These are phyloP conservation scores for Carabus problematicus DNA, from an alignment of 2,888 invertebrate genomes.

Conservation along the genomic window DNA sequence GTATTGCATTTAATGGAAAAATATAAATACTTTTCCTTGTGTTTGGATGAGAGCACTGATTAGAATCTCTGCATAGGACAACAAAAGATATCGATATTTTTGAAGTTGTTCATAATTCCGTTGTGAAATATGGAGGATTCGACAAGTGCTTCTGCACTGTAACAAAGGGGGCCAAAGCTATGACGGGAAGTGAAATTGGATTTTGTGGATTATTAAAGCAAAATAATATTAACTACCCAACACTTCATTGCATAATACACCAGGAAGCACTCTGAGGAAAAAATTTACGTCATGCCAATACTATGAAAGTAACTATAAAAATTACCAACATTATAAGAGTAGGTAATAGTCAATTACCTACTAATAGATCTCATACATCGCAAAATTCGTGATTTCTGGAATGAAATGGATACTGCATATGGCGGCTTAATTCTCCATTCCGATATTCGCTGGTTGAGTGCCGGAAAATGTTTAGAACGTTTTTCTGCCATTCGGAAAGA, in stretches of 20 bases:
- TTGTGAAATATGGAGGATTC: constrained; percentile 28
- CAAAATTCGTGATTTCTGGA: constrained; percentile 29
- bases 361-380: constrained; percentile 27
- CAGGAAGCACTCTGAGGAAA: constrained; percentile 10
- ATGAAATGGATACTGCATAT: constrained; percentile 19
- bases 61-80: constrained; percentile 21
- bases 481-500: constrained; percentile 28
- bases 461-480: constrained; percentile 21
- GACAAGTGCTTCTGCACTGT: constrained; percentile 37
- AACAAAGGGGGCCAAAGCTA: constrained; percentile 33
- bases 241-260: constrained; percentile 5
- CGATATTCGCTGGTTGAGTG: constrained; percentile 14
- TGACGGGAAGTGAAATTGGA: constrained; percentile 8
- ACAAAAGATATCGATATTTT: constrained; percentile 28
- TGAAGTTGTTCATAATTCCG: constrained; percentile 25
- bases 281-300: neutral
- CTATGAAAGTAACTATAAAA: constrained; percentile 30
- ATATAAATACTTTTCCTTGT: constrained; percentile 2
- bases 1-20: neutral
- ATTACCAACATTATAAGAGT: constrained; percentile 35
- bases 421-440: constrained; percentile 19
- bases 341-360: constrained; percentile 29
- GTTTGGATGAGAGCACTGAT: constrained; percentile 13
- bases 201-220: constrained; percentile 5
- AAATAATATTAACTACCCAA: constrained; percentile 5